phyloP scores from a whole-genome alignment of 2,113 vertebrate species.

The Naja naja region DNA sequence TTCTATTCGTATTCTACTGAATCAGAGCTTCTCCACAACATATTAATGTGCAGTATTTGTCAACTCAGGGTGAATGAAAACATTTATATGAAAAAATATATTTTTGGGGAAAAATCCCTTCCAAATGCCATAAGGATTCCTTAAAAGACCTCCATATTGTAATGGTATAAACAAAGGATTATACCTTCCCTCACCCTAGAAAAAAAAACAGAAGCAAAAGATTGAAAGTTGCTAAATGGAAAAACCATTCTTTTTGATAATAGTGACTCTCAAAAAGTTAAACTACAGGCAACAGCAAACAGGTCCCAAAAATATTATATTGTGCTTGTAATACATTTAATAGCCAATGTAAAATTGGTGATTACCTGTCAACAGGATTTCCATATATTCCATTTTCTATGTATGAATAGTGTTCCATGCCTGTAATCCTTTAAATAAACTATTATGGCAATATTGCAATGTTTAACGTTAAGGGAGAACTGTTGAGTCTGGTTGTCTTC shows the following conservation, averaged over 20 bases:
- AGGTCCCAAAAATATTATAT: not conserved
- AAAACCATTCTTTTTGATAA: not conserved
- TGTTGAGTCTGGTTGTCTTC: not conserved
- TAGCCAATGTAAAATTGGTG: not conserved
- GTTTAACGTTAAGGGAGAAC: not conserved
- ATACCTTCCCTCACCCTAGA: not conserved
- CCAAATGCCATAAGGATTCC: not conserved
- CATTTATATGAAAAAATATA: not conserved
- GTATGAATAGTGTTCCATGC: not conserved
- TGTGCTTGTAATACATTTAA: not conserved
- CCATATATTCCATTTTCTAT: not conserved
- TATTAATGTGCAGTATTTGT: not conserved
- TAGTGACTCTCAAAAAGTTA: not conserved
- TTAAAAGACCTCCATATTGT: not conserved
- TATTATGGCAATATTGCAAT: not conserved
- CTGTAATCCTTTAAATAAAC: not conserved
- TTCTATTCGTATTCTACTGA: not conserved
- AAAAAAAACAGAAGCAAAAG: not conserved
- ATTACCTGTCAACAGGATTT: not conserved
- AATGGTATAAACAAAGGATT: not conserved
- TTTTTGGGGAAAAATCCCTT: not conserved
- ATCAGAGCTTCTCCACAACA: not conserved
- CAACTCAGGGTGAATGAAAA: not conserved
- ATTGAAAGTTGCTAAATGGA: not conserved
- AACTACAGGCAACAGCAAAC: not conserved